A percentile compares a stretch with the other conserved stretches of the same genome.
phyloP scores from a whole-genome alignment of 2,113 vertebrate species.

The Silurus asotus region DNA sequence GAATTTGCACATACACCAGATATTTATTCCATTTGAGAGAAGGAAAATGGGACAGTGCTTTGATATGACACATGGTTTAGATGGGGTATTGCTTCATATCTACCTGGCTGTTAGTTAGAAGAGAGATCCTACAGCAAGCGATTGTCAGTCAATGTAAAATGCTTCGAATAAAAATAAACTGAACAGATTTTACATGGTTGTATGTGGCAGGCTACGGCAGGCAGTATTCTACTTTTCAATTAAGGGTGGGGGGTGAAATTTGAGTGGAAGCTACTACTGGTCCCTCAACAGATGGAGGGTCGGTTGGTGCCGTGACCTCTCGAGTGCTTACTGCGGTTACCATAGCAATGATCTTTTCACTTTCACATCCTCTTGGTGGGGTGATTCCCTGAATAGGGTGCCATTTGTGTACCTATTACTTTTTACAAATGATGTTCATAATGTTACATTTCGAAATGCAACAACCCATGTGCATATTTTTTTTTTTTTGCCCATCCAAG shows the following conservation, averaged over 20 bases:
- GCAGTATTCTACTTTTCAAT: neutral
- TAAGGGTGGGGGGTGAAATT: neutral
- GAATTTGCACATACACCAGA: neutral
- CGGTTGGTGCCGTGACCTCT: neutral
- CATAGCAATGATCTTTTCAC: neutral
- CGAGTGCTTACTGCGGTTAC: neutral
- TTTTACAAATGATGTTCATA: too few species aligned
- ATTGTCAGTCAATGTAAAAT: neutral
- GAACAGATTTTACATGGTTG: neutral
- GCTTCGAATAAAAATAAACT: neutral
- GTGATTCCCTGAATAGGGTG: neutral
- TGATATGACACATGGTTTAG: neutral
- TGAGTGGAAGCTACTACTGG: neutral
- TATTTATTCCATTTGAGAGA: neutral
- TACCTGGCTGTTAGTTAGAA: neutral
- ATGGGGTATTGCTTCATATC: slow-evolving; percentile 28
- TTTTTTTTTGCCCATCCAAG: neutral
- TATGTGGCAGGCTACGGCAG: neutral
- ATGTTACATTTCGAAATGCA: neutral
- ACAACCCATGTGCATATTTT: neutral
- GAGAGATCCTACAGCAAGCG: too few species aligned
- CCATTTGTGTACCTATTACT: neutral
- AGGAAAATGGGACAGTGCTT: too few species aligned
- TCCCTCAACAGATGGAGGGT: neutral
- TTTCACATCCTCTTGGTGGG: neutral